Percentiles rank a stretch among this genome's conserved stretches.
These are phyloP conservation scores for Chrysochloris asiatica DNA, from an alignment of 2,113 vertebrate genomes.

Conservation along the genomic window DNA sequence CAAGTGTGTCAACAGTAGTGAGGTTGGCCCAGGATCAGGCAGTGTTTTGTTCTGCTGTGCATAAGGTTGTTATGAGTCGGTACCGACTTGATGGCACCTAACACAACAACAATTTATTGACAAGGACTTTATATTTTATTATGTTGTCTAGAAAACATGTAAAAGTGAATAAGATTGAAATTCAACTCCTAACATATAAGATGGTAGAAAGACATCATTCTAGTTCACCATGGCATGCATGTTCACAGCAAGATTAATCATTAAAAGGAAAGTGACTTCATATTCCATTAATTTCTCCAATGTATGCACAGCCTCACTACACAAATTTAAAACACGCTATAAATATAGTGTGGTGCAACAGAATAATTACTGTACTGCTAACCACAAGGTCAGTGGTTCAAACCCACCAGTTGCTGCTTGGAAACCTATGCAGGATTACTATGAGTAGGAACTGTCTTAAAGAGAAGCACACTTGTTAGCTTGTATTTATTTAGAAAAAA, in stretches of 20 bases:
- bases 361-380: no score
- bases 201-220: background rate
- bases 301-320: background rate
- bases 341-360: no score
- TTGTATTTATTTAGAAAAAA: conserved; percentile 30
- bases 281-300: background rate
- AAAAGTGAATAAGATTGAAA: background rate
- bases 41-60: no score
- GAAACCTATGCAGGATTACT: no score
- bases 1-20: no score
- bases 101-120: no score
- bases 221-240: background rate
- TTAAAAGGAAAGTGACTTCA: background rate
- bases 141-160: conserved; percentile 3
- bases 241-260: background rate
- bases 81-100: no score
- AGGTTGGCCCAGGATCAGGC: no score
- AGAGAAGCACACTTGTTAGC: background rate
- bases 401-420: no score
- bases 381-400: no score
- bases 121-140: background rate
- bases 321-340: background rate
- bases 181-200: background rate
- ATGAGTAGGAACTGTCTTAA: no score
- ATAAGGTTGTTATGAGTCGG: no score